These are phyloP conservation scores for Eurystomus glaucurus DNA, from an alignment of 2,797 vertebrate genomes.

Conservation along the genomic window DNA sequence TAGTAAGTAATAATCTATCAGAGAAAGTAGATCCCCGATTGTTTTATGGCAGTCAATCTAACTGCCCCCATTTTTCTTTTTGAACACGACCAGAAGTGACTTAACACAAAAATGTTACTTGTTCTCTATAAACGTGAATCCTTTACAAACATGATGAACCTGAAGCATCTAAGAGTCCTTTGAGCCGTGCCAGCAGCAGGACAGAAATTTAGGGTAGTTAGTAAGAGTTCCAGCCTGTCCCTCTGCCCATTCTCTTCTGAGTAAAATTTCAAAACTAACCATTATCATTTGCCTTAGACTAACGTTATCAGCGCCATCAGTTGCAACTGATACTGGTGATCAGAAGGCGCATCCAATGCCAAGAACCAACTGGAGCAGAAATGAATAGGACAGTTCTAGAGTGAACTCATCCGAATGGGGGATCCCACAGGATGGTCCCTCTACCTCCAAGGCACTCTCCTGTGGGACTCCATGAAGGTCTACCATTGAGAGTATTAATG, in stretches of 20 bases:
- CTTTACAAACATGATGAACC: neutral
- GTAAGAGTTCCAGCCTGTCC: neutral
- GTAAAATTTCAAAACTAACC: neutral
- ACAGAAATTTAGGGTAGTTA: neutral
- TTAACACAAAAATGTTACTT: neutral
- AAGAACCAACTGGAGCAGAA: neutral
- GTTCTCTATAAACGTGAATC: neutral
- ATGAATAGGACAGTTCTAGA: neutral
- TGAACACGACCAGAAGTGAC: neutral
- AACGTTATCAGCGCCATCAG: neutral
- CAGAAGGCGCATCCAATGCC: neutral
- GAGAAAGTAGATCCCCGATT: neutral
- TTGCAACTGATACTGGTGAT: neutral
- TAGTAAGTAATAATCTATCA: neutral
- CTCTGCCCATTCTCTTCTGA: neutral
- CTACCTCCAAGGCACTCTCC: neutral
- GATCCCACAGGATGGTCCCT: neutral
- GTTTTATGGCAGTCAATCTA: neutral
- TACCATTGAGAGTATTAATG: neutral
- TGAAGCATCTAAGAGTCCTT: neutral
- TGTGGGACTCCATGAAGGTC: neutral
- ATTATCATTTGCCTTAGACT: neutral
- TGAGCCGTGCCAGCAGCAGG: neutral
- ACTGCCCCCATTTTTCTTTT: neutral
- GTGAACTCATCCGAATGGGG: neutral